A percentile compares a stretch with the other conserved stretches of the same genome.
These are phyloP conservation scores for Hypocryptadius cinnamomeus DNA, from an alignment of 2,113 vertebrate genomes.

Conservation along the genomic window DNA sequence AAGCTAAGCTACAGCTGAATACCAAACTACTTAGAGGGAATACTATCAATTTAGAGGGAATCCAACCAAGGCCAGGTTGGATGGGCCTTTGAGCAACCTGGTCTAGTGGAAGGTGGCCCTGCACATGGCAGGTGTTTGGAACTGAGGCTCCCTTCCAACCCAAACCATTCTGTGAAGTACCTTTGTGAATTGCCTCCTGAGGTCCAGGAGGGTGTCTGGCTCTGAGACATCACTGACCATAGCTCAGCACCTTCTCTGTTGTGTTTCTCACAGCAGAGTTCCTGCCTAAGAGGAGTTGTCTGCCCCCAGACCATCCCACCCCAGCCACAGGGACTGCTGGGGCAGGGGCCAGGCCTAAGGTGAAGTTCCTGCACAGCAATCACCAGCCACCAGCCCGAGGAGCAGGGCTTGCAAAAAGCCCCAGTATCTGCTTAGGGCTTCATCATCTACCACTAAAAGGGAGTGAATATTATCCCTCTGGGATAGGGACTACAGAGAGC, in stretches of 20 bases:
- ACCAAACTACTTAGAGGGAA: background rate
- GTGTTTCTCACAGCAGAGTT: background rate
- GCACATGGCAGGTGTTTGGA: background rate
- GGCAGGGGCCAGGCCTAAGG: fast-evolving
- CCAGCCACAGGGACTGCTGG: background rate
- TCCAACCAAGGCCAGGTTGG: background rate
- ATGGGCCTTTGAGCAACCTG: background rate
- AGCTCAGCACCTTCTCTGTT: background rate
- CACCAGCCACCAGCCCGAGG: background rate
- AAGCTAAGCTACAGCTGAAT: background rate
- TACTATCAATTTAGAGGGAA: background rate
- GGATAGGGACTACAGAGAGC: background rate
- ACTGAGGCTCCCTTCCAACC: background rate
- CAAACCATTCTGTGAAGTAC: background rate
- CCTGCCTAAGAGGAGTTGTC: background rate
- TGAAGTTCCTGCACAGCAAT: background rate
- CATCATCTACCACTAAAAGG: background rate
- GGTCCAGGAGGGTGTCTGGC: background rate
- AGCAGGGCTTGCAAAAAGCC: background rate
- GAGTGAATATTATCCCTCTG: no score
- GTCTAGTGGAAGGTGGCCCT: background rate
- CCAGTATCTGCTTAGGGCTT: background rate
- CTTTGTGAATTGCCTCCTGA: background rate
- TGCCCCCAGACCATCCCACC: background rate
- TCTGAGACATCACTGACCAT: background rate